These are phyloP conservation scores for Alces alces DNA, from an alignment of 2,113 vertebrate species.

Conservation along the genomic window DNA sequence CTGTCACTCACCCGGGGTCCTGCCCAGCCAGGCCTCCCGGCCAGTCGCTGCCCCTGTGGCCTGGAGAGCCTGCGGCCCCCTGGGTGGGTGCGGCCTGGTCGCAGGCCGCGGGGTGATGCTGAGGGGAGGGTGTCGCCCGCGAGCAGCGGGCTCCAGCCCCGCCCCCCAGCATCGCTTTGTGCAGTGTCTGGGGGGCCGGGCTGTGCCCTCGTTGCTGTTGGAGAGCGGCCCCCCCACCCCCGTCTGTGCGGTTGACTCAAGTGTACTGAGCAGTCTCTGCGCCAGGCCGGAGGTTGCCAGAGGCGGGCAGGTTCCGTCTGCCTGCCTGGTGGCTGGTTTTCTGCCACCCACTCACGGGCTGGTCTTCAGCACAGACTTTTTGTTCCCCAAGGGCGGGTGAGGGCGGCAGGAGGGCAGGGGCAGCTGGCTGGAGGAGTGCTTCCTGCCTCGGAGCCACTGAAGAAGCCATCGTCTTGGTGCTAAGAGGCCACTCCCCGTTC, in stretches of 20 bases:
- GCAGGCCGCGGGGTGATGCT: accelerated
- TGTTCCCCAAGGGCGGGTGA: neutral
- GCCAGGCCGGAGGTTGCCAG: neutral
- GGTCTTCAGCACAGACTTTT: neutral
- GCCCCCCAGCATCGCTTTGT: neutral
- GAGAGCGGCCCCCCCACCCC: neutral
- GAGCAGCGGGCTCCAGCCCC: neutral
- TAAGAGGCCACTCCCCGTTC: neutral
- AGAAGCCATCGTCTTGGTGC: slow-evolving; percentile 13
- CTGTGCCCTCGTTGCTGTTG: slow-evolving; percentile 15
- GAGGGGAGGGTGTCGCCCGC: neutral
- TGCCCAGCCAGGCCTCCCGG: neutral
- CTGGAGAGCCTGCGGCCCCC: neutral
- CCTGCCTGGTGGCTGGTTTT: neutral
- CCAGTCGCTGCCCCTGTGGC: neutral
- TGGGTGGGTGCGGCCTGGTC: neutral
- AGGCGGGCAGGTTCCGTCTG: neutral
- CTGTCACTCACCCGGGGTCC: neutral
- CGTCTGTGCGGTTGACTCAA: neutral
- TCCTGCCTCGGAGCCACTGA: slow-evolving; percentile 43
- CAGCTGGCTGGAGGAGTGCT: slow-evolving; percentile 57
- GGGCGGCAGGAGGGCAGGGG: neutral
- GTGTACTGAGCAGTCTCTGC: neutral
- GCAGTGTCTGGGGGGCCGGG: neutral
- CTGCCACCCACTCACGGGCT: neutral